These are phyloP conservation scores for Scolopax mira DNA, from an alignment of 2,113 vertebrate species.

Conservation along the genomic window DNA sequence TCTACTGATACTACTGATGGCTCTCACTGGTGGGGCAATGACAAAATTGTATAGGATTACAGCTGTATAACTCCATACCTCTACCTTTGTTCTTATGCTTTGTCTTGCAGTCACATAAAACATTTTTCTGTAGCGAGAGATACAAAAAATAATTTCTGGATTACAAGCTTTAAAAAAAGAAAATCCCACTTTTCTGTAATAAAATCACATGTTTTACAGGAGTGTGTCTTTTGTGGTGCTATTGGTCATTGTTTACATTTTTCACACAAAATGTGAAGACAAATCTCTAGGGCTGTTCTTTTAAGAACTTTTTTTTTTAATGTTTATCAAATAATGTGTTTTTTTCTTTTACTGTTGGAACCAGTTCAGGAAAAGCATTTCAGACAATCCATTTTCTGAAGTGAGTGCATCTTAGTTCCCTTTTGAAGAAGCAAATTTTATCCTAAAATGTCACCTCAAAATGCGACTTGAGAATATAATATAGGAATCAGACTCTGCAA, in stretches of 20 bases:
- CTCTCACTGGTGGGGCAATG: rapidly evolving
- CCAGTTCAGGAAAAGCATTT: neutral
- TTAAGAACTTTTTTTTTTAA: neutral
- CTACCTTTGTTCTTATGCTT: neutral
- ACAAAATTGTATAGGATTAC: neutral
- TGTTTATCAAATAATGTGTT: neutral
- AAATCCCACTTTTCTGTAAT: neutral
- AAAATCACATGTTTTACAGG: neutral
- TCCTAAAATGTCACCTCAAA: neutral
- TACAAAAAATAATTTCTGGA: neutral
- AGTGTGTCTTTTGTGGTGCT: neutral
- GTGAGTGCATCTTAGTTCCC: neutral
- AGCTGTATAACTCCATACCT: neutral
- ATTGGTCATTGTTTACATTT: neutral
- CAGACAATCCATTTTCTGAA: neutral
- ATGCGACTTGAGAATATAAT: neutral
- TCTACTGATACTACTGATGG: neutral
- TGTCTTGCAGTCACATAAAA: neutral
- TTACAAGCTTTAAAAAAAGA: neutral
- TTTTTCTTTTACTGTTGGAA: neutral
- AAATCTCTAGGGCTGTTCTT: neutral
- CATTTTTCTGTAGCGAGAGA: neutral
- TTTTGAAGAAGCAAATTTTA: neutral
- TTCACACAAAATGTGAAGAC: neutral
- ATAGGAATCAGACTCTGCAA: neutral